phyloP scores from a whole-genome alignment of 2,797 vertebrate species.

The Anomalospiza imberbis region DNA sequence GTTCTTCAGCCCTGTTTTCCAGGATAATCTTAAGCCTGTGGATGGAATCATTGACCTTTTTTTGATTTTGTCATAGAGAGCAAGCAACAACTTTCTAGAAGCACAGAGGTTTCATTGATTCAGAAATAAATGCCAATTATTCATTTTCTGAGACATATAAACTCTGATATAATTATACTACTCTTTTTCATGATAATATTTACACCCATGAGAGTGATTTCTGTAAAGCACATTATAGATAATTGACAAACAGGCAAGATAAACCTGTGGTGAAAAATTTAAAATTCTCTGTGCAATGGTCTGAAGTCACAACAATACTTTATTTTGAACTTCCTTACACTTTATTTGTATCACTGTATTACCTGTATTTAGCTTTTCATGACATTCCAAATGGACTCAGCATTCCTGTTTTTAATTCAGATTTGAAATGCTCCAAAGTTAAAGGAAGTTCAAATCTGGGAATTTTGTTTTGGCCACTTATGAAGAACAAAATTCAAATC shows the following conservation, averaged over 20 bases:
- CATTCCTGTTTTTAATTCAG: neutral
- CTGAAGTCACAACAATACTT: neutral
- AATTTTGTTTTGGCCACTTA: neutral
- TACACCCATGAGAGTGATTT: accelerated
- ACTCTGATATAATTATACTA: neutral
- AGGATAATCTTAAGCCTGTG: neutral
- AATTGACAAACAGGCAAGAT: neutral
- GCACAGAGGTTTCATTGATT: neutral
- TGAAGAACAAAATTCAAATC: neutral
- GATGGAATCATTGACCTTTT: neutral
- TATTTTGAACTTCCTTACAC: neutral
- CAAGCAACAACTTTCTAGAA: neutral
- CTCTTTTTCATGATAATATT: neutral
- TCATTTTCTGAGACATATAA: neutral
- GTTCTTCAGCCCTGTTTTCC: neutral
- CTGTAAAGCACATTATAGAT: neutral
- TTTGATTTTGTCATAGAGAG: neutral
- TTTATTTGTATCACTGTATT: neutral
- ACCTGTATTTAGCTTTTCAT: neutral
- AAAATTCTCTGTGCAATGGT: neutral
- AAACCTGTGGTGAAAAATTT: neutral
- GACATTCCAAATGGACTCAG: neutral
- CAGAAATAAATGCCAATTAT: neutral
- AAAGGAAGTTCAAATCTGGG: neutral
- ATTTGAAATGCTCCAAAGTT: neutral